Evolutionary conservation across 1,140 invertebrate species (phyloP).

Genomic region (Microplitis demolitor): DNA sequence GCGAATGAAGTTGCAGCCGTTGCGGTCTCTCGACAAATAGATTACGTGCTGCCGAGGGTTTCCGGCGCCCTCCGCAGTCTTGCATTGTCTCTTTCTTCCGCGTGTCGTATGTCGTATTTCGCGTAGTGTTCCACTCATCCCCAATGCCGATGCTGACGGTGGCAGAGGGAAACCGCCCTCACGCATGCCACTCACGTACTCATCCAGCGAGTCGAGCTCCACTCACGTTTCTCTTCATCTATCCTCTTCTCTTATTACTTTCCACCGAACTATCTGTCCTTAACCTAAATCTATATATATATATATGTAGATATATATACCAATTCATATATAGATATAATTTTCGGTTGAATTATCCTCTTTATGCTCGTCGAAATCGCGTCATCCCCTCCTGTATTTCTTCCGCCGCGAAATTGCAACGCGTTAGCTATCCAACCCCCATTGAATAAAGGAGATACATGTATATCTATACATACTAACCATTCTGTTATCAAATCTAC

Average conservation of each 20-base stretch:
- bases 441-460: too few species aligned
- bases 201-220: constrained; percentile 37
- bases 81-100: constrained; percentile 35
- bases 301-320: neutral
- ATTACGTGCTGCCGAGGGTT: constrained; percentile 57
- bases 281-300: neutral
- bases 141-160: neutral
- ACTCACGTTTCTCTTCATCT: constrained; percentile 21
- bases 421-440: constrained; percentile 46
- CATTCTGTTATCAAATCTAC: constrained; percentile 62
- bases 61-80: constrained; percentile 9
- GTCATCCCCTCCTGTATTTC: constrained; percentile 6
- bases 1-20: constrained; percentile 41
- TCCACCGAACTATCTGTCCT: neutral
- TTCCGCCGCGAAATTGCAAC: constrained; percentile 50
- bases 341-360: neutral
- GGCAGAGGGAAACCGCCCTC: constrained; percentile 20
- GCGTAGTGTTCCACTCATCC: neutral
- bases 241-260: neutral
- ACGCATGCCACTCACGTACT: constrained; percentile 60
- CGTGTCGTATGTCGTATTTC: constrained; percentile 32
- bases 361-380: constrained; percentile 13
- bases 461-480: constrained; percentile 53
- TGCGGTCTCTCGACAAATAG: constrained; percentile 60
- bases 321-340: neutral